Evolutionary conservation across 1,140 invertebrate genomes (phyloP).

Genomic region (Brachionus rotundiformis): DNA sequence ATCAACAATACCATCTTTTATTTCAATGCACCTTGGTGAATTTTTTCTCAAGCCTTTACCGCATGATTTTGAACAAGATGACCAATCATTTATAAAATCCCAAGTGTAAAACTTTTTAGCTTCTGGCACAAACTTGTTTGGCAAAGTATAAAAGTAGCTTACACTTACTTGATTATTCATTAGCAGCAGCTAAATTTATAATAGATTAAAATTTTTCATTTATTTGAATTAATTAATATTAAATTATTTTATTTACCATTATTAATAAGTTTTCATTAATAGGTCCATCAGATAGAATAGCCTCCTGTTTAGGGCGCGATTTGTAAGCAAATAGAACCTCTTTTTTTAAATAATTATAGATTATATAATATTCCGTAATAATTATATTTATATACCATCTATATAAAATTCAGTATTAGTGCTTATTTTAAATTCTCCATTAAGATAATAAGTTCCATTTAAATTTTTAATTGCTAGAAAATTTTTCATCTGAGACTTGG

Average conservation of each 20-base stretch:
- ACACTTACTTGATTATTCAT: neutral
- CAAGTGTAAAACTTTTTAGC: slow-evolving; percentile 37
- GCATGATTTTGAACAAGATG: slow-evolving; percentile 42
- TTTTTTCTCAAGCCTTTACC: slow-evolving; percentile 40
- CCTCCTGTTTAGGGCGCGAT: neutral
- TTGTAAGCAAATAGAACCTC: neutral
- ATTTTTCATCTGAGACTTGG: slow-evolving; percentile 3
- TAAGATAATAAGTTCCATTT: slow-evolving; percentile 74
- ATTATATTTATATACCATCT: neutral
- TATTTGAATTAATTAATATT: neutral
- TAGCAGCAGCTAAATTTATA: slow-evolving; percentile 14
- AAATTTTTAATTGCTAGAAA: slow-evolving; percentile 72
- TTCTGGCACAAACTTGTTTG: slow-evolving; percentile 8
- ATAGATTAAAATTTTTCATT: neutral
- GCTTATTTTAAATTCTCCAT: slow-evolving; percentile 65
- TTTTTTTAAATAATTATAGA: neutral
- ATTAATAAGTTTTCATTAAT: slow-evolving; percentile 4
- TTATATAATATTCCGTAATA: neutral
- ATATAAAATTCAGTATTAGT: neutral
- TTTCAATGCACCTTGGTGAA: neutral
- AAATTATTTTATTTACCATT: neutral
- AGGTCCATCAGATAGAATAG: neutral
- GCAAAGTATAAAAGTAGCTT: slow-evolving; percentile 14
- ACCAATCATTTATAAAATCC: slow-evolving; percentile 37
- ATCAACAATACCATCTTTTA: slow-evolving; percentile 21